phyloP scores from a whole-genome alignment of 2,888 invertebrate genomes.

The Polymixis flavicincta region DNA sequence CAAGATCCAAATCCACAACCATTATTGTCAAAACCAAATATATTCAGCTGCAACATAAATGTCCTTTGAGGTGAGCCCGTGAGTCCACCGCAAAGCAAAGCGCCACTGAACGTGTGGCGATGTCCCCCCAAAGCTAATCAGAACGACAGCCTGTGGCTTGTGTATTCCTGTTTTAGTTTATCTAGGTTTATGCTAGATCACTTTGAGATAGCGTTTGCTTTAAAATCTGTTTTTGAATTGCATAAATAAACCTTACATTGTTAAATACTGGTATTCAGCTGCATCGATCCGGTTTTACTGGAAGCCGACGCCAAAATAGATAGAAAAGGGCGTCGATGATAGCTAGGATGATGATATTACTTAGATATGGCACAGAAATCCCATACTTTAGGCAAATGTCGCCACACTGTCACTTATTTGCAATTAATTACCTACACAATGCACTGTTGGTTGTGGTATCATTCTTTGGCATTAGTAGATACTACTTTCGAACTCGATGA shows the following conservation, averaged over 20 bases:
- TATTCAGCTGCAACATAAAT: slow-evolving; percentile 1
- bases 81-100: slow-evolving; percentile 28
- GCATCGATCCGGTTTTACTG: too few species aligned
- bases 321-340: too few species aligned
- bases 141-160: slow-evolving; percentile 14
- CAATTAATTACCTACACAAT: too few species aligned
- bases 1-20: not conserved
- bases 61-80: slow-evolving; percentile 9
- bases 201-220: not conserved
- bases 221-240: not conserved
- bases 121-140: slow-evolving; percentile 39
- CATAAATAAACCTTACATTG: not conserved
- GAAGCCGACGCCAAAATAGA: too few species aligned
- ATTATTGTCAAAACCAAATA: not conserved
- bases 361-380: too few species aligned
- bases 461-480: too few species aligned
- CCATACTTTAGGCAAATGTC: too few species aligned
- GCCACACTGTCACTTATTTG: too few species aligned
- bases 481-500: too few species aligned
- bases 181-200: not conserved
- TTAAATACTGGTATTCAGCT: not conserved
- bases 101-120: not conserved
- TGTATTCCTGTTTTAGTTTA: slow-evolving; percentile 38
- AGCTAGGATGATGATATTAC: too few species aligned
- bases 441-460: too few species aligned